Percentiles rank a stretch among this genome's conserved stretches.
These are phyloP conservation scores for Grus americana DNA, from an alignment of 2,113 vertebrate genomes.

Conservation along the genomic window DNA sequence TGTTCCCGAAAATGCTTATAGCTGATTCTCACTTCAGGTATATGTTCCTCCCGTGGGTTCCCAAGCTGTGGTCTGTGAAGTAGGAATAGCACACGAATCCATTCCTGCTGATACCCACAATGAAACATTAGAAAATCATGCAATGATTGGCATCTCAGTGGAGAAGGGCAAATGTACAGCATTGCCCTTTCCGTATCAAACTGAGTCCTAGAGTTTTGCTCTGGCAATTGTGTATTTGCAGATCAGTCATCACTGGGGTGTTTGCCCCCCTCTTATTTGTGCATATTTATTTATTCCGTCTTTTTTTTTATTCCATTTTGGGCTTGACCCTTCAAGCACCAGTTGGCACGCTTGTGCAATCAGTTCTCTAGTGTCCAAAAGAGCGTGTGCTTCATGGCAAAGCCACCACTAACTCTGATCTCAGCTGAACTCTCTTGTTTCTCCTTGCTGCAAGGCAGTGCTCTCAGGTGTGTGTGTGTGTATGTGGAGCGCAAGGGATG, in stretches of 20 bases:
- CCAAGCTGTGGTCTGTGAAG: slow-evolving; percentile 35
- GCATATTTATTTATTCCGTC: background rate
- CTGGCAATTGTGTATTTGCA: background rate
- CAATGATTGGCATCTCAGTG: background rate
- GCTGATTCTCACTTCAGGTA: slow-evolving; percentile 46
- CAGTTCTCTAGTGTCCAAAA: background rate
- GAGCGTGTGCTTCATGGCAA: background rate
- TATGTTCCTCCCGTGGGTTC: background rate
- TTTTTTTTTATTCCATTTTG: background rate
- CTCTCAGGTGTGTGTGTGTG: background rate
- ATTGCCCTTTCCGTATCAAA: background rate
- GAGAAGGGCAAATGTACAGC: background rate
- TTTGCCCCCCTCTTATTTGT: background rate
- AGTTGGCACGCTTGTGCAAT: background rate
- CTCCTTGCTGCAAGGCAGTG: background rate
- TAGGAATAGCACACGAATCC: background rate
- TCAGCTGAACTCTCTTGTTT: background rate
- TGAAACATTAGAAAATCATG: background rate
- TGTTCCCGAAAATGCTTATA: slow-evolving; percentile 30
- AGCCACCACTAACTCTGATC: background rate
- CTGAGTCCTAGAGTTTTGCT: background rate
- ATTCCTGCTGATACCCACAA: slow-evolving; percentile 20
- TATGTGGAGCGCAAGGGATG: background rate
- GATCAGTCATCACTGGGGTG: background rate
- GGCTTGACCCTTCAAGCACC: background rate